A percentile compares a stretch with the other conserved stretches of the same genome.
Evolutionary conservation across 2,113 vertebrate species (phyloP).

Genomic region (Alectura lathami): DNA sequence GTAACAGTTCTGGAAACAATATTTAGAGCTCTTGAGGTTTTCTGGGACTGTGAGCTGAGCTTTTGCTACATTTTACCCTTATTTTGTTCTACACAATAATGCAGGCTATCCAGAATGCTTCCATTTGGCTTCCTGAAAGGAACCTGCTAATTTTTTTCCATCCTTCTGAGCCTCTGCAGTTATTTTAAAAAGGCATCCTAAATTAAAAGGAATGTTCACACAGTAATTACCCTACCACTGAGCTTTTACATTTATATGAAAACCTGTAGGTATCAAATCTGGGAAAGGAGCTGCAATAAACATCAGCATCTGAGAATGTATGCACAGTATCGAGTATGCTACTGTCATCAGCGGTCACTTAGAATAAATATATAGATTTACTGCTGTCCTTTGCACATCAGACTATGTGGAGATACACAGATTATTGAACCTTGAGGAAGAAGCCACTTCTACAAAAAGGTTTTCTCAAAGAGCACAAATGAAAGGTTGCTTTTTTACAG

Average conservation of each 20-base stretch:
- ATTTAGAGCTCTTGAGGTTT: not conserved
- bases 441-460: not conserved
- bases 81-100: not conserved
- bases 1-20: not conserved
- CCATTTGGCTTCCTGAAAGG: not conserved
- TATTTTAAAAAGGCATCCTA: not conserved
- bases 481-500: not conserved
- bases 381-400: not conserved
- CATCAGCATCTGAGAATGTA: not conserved
- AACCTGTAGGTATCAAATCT: not conserved
- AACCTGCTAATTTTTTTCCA: not conserved
- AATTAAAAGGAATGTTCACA: not conserved
- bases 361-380: not conserved
- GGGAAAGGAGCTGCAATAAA: not conserved
- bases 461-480: not conserved
- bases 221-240: not conserved
- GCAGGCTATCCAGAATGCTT: not conserved
- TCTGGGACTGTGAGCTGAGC: not conserved
- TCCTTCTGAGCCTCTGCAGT: not conserved
- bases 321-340: not conserved
- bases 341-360: not conserved
- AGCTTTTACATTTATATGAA: not conserved
- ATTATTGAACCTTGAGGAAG: not conserved
- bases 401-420: not conserved
- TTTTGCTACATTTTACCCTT: not conserved